Evolutionary conservation across 2,888 invertebrate genomes (phyloP), one percentile per base, ranked within the genome.

Genomic region (Drosophila merina): DNA sequence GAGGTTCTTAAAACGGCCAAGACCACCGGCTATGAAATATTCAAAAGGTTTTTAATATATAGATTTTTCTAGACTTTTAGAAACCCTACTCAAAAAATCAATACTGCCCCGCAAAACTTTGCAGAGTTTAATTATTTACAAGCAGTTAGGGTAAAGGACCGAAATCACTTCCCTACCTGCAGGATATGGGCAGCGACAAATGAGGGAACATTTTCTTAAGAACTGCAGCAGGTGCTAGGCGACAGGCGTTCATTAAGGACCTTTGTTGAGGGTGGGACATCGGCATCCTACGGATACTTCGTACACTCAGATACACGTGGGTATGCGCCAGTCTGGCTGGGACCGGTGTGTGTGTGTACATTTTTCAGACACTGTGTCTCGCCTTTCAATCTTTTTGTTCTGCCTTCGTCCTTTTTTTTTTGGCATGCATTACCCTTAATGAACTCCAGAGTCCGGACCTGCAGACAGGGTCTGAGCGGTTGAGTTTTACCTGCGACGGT

Each of bases 351-450:
- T 62, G 45, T 57, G 49, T 44, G 56, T 57, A 36, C 49, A 20
- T 57, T 40, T 62, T 56, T 45, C 72, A 75, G 75, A 78, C 76
- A 69, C 40, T 75, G 77, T 79, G 77, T 79, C 74, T 85, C 74
- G 44, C 63, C 52, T 68, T 80, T 60, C 77, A 79, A 79, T 80
- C 67, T 76, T 69, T 70, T 20, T 31, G 42, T 51, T 33, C 45
- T 36, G 28, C 57, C 47, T 8, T 1, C 47, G 33, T 25, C 25
- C 57, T 31, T 14, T 20, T 30, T 30, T 67, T 72, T 74, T 77
- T 67, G 85, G 85, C 77, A 82, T 85, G 85, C 81, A 82, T 82
- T 82, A 82, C 74, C 81, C 85, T 85, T 82, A 82, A 82, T 82
- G 85, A 85, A 82, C 82, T 82, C 66, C 26, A 49, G 62, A 85